Conservation (phyloP, 2,797 vertebrate genomes). For the Leucoraja ocellata region DNA sequence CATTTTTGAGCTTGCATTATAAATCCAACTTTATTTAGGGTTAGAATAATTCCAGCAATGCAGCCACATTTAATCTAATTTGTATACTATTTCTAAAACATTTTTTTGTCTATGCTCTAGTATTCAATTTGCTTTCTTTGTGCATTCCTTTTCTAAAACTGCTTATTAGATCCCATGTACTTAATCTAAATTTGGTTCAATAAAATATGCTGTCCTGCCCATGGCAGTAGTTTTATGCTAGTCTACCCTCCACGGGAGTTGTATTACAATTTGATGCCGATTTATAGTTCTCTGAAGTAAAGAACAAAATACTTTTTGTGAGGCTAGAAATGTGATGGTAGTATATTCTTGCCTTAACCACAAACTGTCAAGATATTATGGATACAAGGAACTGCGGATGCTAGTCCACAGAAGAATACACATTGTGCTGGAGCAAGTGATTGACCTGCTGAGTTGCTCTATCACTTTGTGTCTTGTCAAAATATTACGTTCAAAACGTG, state of each 20-base stretch:
- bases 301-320: not conserved
- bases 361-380: not conserved
- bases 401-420: too few relatives aligned
- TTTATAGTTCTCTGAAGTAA: not conserved
- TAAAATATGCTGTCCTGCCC: not conserved
- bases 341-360: not conserved
- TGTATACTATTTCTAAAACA: not conserved
- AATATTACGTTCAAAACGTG: not conserved
- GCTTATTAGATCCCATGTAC: not conserved
- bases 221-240: not conserved
- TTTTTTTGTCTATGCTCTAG: not conserved
- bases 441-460: too few relatives aligned
- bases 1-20: not conserved
- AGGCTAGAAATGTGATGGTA: not conserved
- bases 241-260: not conserved
- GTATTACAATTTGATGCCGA: not conserved
- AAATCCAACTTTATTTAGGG: not conserved
- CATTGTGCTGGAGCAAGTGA: too few relatives aligned
- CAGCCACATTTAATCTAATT: not conserved
- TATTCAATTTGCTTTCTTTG: not conserved
- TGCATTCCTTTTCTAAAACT: not conserved
- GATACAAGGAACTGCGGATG: too few relatives aligned
- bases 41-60: not conserved
- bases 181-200: not conserved
- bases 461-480: too few relatives aligned